Evolutionary conservation across 2,797 vertebrate genomes (phyloP), one percentile per base, ranked within the genome.

Genomic region (Eospalax fontanierii): DNA sequence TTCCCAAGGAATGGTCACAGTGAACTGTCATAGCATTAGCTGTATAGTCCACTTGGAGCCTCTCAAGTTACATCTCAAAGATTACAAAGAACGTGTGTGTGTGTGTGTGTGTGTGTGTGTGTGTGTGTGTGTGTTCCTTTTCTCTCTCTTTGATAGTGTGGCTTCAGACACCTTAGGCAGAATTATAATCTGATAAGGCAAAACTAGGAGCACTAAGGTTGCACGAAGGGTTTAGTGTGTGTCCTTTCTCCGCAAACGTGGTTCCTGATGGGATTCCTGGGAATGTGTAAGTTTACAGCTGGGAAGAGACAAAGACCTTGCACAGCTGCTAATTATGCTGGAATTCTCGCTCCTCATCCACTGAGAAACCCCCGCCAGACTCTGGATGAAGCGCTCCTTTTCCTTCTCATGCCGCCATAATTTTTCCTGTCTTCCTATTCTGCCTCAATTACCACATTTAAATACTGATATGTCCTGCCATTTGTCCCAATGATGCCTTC

Each of bases 401-500:
- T n/a, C 16, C 76, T n/a, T 15, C 65, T 24, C 65, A 3, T 30
- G 38, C 28, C 80, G 43, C 38, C 18, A 65, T 4, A 43, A 63
- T 43, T 43, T 82, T 19, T 18, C 21, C 38, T 54, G 50, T 54
- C 50, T 54, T 54, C 14, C 50, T 54, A 71, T 33, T 18, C 66
- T 85, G 65, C 15, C 46, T 57, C 15, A 59, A 40, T 86, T 92
- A 90, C 3, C 63, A 92, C 90, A 66, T 46, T 38, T 46, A 95
- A 95, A 76, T 87, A 43, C 11, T 40, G 15, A 76, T 87, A 40
- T 50, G 2, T 7, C n/a, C 4, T 50, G 19, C 35, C 38, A 18
- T 82, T 88, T 82, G 74, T 83, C 46, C 43, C 92, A 80, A 82
- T n/a, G 46, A 22, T 30, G 26, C 6, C 28, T 81, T 79, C 35